phyloP scores from a whole-genome alignment of 2,113 vertebrate genomes.

The Corythornis madagascariensis region DNA sequence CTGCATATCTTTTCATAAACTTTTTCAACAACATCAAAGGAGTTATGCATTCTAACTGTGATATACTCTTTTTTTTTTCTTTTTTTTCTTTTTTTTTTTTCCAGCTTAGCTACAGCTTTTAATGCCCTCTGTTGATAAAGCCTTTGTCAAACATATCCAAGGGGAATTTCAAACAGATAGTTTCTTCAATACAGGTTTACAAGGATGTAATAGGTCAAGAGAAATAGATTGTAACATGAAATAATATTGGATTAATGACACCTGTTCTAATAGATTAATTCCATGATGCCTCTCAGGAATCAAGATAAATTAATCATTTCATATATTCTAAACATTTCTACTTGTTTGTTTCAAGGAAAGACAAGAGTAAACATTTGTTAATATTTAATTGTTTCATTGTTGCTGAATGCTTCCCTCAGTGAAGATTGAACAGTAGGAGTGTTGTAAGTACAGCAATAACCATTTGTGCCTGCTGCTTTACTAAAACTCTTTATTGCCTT shows the following conservation, averaged over 20 bases:
- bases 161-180: neutral
- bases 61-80: neutral
- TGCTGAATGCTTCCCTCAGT: neutral
- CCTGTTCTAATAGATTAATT: neutral
- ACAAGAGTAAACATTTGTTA: neutral
- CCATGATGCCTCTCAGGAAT: neutral
- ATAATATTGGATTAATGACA: neutral
- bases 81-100: neutral
- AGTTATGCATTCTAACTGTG: neutral
- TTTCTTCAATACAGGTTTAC: neutral
- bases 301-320: neutral
- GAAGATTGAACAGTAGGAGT: neutral
- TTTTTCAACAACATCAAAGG: neutral
- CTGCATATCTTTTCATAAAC: neutral
- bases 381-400: neutral
- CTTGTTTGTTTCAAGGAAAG: slow-evolving; percentile 2
- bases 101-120: neutral
- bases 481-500: neutral
- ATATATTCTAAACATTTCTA: neutral
- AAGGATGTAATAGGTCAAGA: neutral
- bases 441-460: neutral
- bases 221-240: neutral
- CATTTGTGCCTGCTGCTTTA: neutral
- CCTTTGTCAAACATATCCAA: neutral
- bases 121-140: neutral